phyloP scores from a whole-genome alignment of 1,140 invertebrate species.

The Apis mellifera region Amel_HAv3.1 CM009933.2:8946501-8947000 shows the following conservation, averaged over 20 bases:
- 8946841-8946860: constrained; percentile 30
- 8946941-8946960: too few species aligned
- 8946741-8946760: neutral
- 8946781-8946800: constrained; percentile 11
- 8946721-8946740: neutral
- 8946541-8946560: constrained; percentile 71
- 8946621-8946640: constrained; percentile 10
- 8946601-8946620: constrained; percentile 27
- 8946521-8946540: constrained; percentile 71
- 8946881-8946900: constrained; percentile 10
- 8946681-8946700: neutral
- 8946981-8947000: neutral
- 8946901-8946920: neutral
- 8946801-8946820: constrained; percentile 12
- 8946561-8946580: constrained; percentile 68
- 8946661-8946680: too few species aligned
- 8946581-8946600: constrained; percentile 70
- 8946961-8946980: neutral
- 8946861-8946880: neutral
- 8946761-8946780: neutral
- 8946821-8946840: neutral
- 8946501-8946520: constrained; percentile 43
- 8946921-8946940: neutral
- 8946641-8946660: neutral
- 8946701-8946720: neutral